phyloP scores from a whole-genome alignment of 2,888 invertebrate genomes.

The Ashinkailepas kermadecensis region DNA sequence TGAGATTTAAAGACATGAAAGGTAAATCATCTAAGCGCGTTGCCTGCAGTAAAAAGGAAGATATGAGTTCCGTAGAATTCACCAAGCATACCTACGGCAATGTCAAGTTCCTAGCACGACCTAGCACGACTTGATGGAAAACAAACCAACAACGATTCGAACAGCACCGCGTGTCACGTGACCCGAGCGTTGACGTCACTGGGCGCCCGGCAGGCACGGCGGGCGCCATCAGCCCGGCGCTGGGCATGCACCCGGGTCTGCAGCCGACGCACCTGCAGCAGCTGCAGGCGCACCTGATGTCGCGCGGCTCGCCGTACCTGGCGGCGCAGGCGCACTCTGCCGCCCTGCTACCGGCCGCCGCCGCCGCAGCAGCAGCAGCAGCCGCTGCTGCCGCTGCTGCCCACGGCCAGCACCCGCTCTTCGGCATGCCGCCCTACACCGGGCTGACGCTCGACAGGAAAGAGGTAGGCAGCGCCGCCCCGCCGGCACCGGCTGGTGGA shows the following conservation, averaged over 20 bases:
- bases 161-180: too few relatives aligned
- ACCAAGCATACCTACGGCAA: too few relatives aligned
- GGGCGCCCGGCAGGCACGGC: background rate
- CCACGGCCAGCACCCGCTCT: constrained; percentile 24
- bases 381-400: constrained; percentile 25
- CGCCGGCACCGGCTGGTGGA: too few relatives aligned
- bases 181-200: too few relatives aligned
- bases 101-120: too few relatives aligned
- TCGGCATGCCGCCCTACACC: constrained; percentile 21
- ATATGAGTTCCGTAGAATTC: too few relatives aligned
- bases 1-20: too few relatives aligned
- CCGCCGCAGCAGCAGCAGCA: constrained; percentile 20
- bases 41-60: too few relatives aligned
- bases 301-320: constrained; percentile 36
- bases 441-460: constrained; percentile 10
- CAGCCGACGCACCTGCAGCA: constrained; percentile 51
- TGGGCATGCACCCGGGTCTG: constrained; percentile 49
- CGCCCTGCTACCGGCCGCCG: constrained; percentile 1
- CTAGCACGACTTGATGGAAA: too few relatives aligned
- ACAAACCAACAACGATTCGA: too few relatives aligned
- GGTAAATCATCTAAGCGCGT: too few relatives aligned
- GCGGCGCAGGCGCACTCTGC: constrained; percentile 31
- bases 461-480: background rate
- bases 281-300: constrained; percentile 69
- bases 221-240: constrained; percentile 76